Evolutionary conservation across 1,140 invertebrate species (phyloP), one percentile per base, ranked within the genome.

Genomic region (Caerostris extrusa): DNA sequence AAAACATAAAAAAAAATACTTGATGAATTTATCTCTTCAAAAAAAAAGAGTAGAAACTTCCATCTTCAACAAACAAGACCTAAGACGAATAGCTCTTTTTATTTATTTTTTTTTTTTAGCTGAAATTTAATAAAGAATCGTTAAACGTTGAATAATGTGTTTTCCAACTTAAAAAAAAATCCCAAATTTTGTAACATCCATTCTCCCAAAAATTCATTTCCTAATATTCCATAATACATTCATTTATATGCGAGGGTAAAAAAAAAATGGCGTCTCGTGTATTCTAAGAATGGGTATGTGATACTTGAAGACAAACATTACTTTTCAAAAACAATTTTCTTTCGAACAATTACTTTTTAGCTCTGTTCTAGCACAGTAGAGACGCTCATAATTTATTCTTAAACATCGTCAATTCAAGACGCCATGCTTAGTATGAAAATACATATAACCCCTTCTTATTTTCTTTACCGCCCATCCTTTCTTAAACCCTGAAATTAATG

Each of bases 301-400:
- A 34, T 58, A 55, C 69, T 90, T 14, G 55, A 82, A 91, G 56
- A 91, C 90, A 82, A 91, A 71, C 69, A 91, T 91, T 91, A 91
- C 64, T 71, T 91, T 91, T 82, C 90, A 50, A 90, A 91, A 91
- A 91, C 90, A 91, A 91, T 91, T 91, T 91, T 61, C 90, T 17
- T 81, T 56, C 19, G 3, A 6, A 50, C 90, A 91, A 91, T 91
- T 91, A 91, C 90, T 91, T 90, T 90, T 50, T 91, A 60, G 57
- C 90, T 71, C 67, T 61, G 90, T 82, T 82, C 90, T 82, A 50
- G 88, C 58, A 17, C 17, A 57, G 53, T 90, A 34, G 34, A 34
- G 34, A 34, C 50, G 57, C 50, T 61, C 55, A 82, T 91, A 91
- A 91, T 91, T 91, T 91, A 91, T 91, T 83, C 90, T 56, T 60